A percentile compares a stretch with the other conserved stretches of the same genome.
Evolutionary conservation across 2,888 invertebrate species (phyloP).

Genomic region (Himalopsyche anomala): DNA sequence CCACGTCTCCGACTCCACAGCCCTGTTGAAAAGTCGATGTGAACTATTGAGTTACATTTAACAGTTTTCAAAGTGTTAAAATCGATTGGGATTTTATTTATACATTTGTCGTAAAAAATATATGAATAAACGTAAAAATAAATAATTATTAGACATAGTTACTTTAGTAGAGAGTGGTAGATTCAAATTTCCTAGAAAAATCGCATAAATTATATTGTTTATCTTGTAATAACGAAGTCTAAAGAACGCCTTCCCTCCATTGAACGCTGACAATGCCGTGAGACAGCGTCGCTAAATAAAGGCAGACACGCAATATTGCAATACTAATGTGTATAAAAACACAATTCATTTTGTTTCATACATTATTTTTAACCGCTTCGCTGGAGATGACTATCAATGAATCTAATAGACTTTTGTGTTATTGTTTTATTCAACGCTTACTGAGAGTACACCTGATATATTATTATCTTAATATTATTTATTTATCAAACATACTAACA

Average conservation of each 20-base stretch:
- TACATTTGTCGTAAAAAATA: too few species aligned
- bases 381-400: neutral
- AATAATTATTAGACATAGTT: neutral
- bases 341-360: conserved; percentile 21
- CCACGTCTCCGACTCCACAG: too few species aligned
- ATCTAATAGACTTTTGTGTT: neutral
- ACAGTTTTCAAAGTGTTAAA: too few species aligned
- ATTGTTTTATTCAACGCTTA: too few species aligned
- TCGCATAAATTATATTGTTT: neutral
- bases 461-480: too few species aligned
- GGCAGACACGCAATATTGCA: neutral
- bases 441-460: too few species aligned
- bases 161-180: neutral
- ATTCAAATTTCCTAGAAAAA: neutral
- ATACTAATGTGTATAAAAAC: neutral
- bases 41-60: too few species aligned
- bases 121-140: too few species aligned
- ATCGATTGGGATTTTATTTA: too few species aligned
- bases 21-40: too few species aligned
- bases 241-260: neutral
- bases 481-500: too few species aligned
- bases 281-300: conserved; percentile 10
- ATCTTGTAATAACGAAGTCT: conserved; percentile 11
- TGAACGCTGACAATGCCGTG: conserved; percentile 12
- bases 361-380: neutral